Evolutionary conservation across 2,888 invertebrate genomes (phyloP).

Genomic region (Neoscelio sp.): DNA sequence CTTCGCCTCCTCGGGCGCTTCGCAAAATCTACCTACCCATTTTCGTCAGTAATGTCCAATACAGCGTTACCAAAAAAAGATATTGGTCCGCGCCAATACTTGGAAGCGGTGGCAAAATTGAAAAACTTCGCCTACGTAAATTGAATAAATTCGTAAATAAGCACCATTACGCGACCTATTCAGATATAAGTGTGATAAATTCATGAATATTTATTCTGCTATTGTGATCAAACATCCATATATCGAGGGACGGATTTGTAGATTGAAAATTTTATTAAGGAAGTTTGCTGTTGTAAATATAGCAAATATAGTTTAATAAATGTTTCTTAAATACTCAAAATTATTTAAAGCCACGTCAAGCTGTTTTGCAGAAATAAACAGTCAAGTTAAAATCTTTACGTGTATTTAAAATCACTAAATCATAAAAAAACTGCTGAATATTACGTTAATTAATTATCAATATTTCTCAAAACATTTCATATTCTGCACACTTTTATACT

Average conservation of each 20-base stretch:
- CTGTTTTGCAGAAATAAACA: too few species aligned
- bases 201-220: constrained; percentile 20
- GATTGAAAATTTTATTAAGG: constrained; percentile 2
- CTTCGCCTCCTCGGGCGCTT: constrained; percentile 13
- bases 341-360: too few species aligned
- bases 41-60: constrained; percentile 18
- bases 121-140: constrained; percentile 25
- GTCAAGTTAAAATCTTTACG: too few species aligned
- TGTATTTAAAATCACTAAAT: too few species aligned
- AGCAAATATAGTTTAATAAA: too few species aligned
- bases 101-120: constrained; percentile 20
- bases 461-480: too few species aligned
- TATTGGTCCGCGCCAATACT: constrained; percentile 15
- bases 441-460: too few species aligned
- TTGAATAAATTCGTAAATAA: constrained; percentile 34
- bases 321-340: too few species aligned
- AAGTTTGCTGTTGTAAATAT: too few species aligned
- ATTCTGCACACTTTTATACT: too few species aligned
- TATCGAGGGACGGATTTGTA: too few species aligned
- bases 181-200: constrained; percentile 9
- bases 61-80: constrained; percentile 14
- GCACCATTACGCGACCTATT: not conserved
- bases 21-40: constrained; percentile 22
- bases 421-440: too few species aligned
- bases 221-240: not conserved